These are phyloP conservation scores for Coremacera marginata DNA, from an alignment of 2,888 invertebrate species.

Conservation along the genomic window DNA sequence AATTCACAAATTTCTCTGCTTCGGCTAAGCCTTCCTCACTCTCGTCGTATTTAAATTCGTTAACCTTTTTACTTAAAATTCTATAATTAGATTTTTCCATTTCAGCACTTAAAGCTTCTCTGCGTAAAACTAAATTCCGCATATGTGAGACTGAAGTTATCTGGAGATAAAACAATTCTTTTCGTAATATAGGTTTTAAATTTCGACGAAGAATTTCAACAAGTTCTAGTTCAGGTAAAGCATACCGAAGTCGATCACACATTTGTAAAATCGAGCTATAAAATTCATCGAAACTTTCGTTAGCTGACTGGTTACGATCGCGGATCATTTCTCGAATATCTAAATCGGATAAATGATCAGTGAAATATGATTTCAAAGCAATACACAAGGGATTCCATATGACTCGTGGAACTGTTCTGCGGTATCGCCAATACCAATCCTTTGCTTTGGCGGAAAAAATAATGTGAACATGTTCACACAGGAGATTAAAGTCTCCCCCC, in stretches of 20 bases:
- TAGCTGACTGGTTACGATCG: conserved; percentile 33
- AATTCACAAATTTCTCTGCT: conserved; percentile 14
- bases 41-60: not conserved
- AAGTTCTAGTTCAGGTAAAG: conserved; percentile 27
- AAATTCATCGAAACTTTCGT: conserved; percentile 41
- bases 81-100: conserved; percentile 1
- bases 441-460: conserved; percentile 33
- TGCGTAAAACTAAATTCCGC: conserved; percentile 2
- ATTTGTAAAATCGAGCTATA: conserved; percentile 12
- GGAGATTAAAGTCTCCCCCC: conserved; percentile 30
- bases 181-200: conserved; percentile 18
- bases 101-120: conserved; percentile 10
- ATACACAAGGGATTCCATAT: conserved; percentile 23
- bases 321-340: conserved; percentile 39
- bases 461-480: conserved; percentile 35
- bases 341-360: conserved; percentile 32
- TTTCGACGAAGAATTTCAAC: conserved; percentile 32
- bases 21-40: not conserved
- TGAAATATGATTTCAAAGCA: conserved; percentile 24
- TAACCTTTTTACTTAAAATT: not conserved
- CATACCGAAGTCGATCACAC: conserved; percentile 12
- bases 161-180: conserved; percentile 21
- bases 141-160: conserved; percentile 18
- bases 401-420: conserved; percentile 8
- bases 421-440: conserved; percentile 42